Evolutionary conservation across 1,140 invertebrate species (phyloP).

Genomic region (roundworm (Caenorhabditis elegans)): DNA sequence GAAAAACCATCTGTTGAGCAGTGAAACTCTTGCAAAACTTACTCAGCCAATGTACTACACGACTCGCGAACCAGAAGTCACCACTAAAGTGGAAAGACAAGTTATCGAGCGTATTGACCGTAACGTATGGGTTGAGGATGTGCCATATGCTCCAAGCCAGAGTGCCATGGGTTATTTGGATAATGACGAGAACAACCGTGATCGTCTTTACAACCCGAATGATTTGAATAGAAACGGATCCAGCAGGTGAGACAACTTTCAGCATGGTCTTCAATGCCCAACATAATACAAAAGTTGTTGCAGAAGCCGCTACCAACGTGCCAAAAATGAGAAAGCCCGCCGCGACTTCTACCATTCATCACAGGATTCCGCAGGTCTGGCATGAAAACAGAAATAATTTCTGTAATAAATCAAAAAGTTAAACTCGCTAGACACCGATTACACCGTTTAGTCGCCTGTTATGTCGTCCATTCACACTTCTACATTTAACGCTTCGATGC

Average conservation of each 20-base stretch:
- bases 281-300: not conserved
- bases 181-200: conserved; percentile 40
- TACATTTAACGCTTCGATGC: not conserved
- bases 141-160: conserved; percentile 14
- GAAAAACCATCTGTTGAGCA: conserved; percentile 60
- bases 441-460: conserved; percentile 29
- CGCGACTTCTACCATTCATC: conserved; percentile 4
- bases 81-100: conserved; percentile 59
- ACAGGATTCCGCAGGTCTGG: conserved; percentile 39
- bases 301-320: conserved; percentile 46
- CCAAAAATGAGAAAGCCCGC: conserved; percentile 59
- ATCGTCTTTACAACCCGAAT: conserved; percentile 55
- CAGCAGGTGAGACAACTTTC: not conserved
- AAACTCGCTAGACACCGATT: conserved; percentile 29
- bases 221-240: conserved; percentile 49
- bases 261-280: not conserved
- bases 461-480: conserved; percentile 26
- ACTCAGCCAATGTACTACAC: conserved; percentile 62
- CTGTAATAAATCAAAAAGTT: not conserved
- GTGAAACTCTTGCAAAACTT: conserved; percentile 62
- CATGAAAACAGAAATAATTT: not conserved
- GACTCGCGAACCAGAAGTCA: conserved; percentile 62
- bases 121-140: conserved; percentile 63
- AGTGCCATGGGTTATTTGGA: conserved; percentile 25
- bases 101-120: conserved; percentile 65